Percentiles rank a stretch among this genome's conserved stretches.
These are phyloP conservation scores for Anthophora plumipes DNA, from an alignment of 2,888 invertebrate genomes.

Conservation along the genomic window DNA sequence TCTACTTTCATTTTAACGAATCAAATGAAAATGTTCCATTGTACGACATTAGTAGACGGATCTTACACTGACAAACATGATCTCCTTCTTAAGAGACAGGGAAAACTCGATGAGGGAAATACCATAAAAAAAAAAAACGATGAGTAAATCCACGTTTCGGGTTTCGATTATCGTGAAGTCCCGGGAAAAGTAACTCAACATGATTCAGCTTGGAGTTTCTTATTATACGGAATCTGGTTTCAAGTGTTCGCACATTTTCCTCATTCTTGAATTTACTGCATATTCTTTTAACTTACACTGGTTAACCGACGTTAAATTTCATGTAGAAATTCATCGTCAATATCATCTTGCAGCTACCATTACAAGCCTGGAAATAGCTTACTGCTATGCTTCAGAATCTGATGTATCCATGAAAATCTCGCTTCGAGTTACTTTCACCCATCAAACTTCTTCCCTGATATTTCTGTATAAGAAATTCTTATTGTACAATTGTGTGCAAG, in stretches of 20 bases:
- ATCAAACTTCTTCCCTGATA: neutral
- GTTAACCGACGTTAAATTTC: conserved; percentile 71
- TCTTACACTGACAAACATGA: neutral
- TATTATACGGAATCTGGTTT: conserved; percentile 79
- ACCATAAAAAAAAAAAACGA: conserved; percentile 26
- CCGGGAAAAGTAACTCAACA: conserved; percentile 75
- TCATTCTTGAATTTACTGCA: conserved; percentile 35
- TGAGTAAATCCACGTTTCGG: conserved; percentile 47
- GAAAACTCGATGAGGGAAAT: conserved; percentile 16
- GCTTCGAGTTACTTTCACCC: neutral
- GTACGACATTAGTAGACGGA: neutral
- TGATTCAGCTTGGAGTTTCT: conserved; percentile 79
- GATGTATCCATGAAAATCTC: neutral
- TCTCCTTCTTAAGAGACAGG: neutral
- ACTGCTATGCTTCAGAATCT: neutral
- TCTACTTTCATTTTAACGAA: neutral
- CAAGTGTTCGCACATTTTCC: conserved; percentile 59
- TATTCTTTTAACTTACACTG: conserved; percentile 25
- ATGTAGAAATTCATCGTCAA: conserved; percentile 74
- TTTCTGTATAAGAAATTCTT: too few species aligned
- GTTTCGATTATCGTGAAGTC: conserved; percentile 59
- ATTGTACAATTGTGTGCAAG: too few species aligned
- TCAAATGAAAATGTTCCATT: neutral
- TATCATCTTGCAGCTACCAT: neutral
- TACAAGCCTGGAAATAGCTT: neutral